phyloP scores from a whole-genome alignment of 2,888 invertebrate genomes.

The Andrena marginata region DNA sequence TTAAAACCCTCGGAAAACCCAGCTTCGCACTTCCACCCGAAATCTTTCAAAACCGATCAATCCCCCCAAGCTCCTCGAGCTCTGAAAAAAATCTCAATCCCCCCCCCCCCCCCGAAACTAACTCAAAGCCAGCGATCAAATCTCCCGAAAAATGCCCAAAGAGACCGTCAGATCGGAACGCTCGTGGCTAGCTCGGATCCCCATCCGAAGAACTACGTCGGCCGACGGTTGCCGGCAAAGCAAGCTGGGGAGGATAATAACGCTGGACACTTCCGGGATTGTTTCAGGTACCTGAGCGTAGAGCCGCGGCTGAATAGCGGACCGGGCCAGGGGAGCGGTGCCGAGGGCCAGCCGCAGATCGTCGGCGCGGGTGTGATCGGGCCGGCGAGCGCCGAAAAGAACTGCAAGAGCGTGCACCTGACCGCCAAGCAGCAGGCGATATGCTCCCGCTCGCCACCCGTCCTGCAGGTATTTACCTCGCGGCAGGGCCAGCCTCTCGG shows the following conservation, averaged over 20 bases:
- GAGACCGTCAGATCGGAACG: too few species aligned
- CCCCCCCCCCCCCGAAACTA: too few species aligned
- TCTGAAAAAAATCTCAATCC: too few species aligned
- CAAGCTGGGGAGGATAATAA: slow-evolving; percentile 13
- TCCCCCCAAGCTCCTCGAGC: too few species aligned
- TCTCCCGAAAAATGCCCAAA: too few species aligned
- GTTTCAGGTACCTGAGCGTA: slow-evolving; percentile 82
- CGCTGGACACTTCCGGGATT: slow-evolving; percentile 53
- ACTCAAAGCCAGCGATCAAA: too few species aligned
- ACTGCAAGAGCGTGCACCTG: slow-evolving; percentile 83
- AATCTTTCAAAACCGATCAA: too few species aligned
- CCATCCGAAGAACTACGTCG: too few species aligned
- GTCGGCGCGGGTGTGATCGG: slow-evolving; percentile 83
- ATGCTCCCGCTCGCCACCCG: slow-evolving; percentile 83
- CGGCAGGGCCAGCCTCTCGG: slow-evolving; percentile 57
- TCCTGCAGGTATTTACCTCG: slow-evolving; percentile 81
- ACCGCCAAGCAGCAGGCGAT: slow-evolving; percentile 83
- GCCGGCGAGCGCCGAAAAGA: slow-evolving; percentile 83
- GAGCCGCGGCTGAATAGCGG: slow-evolving; percentile 78
- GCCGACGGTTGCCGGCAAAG: too few species aligned
- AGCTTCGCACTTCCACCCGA: too few species aligned
- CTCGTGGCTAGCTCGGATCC: too few species aligned
- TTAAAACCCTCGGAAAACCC: too few species aligned
- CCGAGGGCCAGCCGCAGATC: slow-evolving; percentile 76
- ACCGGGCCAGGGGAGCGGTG: slow-evolving; percentile 70